Evolutionary conservation across 1,140 invertebrate genomes (phyloP).

Genomic region (Hermatobates lingyangjiaoensis): DNA sequence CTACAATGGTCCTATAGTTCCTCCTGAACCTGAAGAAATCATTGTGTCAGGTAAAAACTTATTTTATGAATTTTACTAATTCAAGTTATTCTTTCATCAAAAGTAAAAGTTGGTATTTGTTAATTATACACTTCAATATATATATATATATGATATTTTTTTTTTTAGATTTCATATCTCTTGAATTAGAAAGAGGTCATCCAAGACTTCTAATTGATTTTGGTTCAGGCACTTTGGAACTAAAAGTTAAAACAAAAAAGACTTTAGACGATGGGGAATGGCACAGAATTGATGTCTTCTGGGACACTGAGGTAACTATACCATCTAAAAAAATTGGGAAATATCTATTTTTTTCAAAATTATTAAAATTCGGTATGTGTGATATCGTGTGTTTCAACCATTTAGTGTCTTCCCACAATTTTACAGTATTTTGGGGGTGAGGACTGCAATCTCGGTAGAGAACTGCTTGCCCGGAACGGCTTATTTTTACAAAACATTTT

Average conservation of each 20-base stretch:
- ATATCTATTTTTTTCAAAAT: too few relatives aligned
- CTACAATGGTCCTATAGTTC: slow-evolving; percentile 91
- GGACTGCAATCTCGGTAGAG: too few relatives aligned
- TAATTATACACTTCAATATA: background rate
- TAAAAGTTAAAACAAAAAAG: slow-evolving; percentile 71
- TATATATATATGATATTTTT: background rate
- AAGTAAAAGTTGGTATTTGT: too few relatives aligned
- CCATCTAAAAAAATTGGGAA: too few relatives aligned
- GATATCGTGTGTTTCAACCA: too few relatives aligned
- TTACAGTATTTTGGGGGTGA: too few relatives aligned
- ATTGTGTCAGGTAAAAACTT: slow-evolving; percentile 54
- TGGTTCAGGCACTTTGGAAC: slow-evolving; percentile 78
- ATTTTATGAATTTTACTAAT: too few relatives aligned
- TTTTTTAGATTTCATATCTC: slow-evolving; percentile 64
- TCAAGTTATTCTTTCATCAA: too few relatives aligned
- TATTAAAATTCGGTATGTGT: too few relatives aligned
- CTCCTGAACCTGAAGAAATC: slow-evolving; percentile 70
- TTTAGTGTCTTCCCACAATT: too few relatives aligned
- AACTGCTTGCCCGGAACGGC: too few relatives aligned
- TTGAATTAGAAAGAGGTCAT: slow-evolving; percentile 79
- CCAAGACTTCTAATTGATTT: slow-evolving; percentile 83
- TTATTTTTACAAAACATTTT: too few relatives aligned
- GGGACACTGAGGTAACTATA: slow-evolving; percentile 45
- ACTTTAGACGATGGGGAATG: slow-evolving; percentile 83
- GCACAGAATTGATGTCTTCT: slow-evolving; percentile 89